These are phyloP conservation scores for Pseudococcus viburni DNA, from an alignment of 2,888 invertebrate genomes.

Conservation along the genomic window DNA sequence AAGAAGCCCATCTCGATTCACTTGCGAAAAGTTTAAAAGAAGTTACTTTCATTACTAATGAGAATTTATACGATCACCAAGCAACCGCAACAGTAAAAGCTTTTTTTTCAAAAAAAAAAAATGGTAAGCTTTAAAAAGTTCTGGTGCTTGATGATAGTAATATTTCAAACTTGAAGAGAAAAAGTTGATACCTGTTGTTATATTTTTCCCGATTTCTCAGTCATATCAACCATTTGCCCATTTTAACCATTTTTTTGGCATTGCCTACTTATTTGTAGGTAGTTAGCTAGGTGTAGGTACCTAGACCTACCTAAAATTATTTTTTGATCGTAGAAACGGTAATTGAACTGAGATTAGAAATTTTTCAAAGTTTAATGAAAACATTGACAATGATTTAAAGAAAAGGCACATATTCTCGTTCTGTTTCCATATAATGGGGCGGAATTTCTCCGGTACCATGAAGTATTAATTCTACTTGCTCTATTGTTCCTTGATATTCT, in stretches of 20 bases:
- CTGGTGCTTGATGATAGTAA: slow-evolving; percentile 2
- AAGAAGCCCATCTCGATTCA: slow-evolving; percentile 1
- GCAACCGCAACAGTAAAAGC: not conserved
- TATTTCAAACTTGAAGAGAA: not conserved
- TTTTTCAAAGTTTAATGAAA: not conserved
- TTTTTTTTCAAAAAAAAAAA: not conserved
- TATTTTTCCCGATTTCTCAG: not conserved
- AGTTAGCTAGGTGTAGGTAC: too few species aligned
- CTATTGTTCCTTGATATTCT: slow-evolving; percentile 76
- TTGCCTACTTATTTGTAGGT: not conserved
- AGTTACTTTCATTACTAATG: slow-evolving; percentile 26
- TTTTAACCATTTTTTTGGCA: not conserved
- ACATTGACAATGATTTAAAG: not conserved
- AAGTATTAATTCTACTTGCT: slow-evolving; percentile 76
- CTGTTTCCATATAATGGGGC: slow-evolving; percentile 73
- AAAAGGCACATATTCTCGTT: slow-evolving; percentile 20
- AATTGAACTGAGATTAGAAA: not conserved
- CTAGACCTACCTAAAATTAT: too few species aligned
- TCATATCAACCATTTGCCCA: not conserved
- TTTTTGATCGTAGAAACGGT: not conserved
- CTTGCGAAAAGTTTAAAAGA: not conserved
- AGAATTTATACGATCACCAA: slow-evolving; percentile 10
- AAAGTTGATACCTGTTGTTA: slow-evolving; percentile 14
- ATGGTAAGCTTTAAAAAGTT: not conserved
- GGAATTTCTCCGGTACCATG: slow-evolving; percentile 82